Evolutionary conservation across 2,888 invertebrate genomes (phyloP), one percentile per base, ranked within the genome.

Genomic region (Ischnus inquisitorius): DNA sequence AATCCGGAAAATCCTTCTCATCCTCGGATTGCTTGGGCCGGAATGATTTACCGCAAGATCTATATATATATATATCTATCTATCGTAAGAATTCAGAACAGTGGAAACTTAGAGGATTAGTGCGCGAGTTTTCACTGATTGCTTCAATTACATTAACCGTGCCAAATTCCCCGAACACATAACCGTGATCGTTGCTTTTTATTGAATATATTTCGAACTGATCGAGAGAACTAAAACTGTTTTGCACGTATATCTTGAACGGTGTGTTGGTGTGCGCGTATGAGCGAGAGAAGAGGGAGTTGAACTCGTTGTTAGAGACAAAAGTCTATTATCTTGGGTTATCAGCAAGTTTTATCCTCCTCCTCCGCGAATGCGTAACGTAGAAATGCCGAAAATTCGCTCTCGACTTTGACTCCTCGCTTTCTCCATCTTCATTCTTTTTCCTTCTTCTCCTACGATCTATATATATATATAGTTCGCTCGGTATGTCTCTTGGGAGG

Each of bases 1-100:
- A 34, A 65, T 79, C 65, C 65, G 19, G 46, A 79, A 79, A 72
- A 72, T 72, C 72, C 72, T 43, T 57, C 60, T 46, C 43, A 46
- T 72, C 28, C 43, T 4, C n/a, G 25, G 28, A 46, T 60, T 22
- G 19, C 71, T 46, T 28, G n/a, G 25, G 8, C 16, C 46, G 25
- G 60, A 10, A 60, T 39, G 43, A 22, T 72, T 72, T 14, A 43
- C 28, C 72, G 16, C 19, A 16, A 14, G 8, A 16, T 60, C 14
- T n/a, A 25, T 72, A n/a, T 72, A 60, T 34, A 34, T 34, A 34
- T 34, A 34, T 34, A 34, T 34, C 4, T 34, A 34, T n/a, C n/a
- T n/a, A n/a, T n/a, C 34, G 43, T 46, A 51, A 25, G 43, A 60
- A 41, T 43, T 72, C 43, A 16, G 25, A 72, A 43, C 28, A 10